These are phyloP conservation scores for Drosophila quinaria DNA, from an alignment of 2,888 invertebrate genomes.

Conservation along the genomic window DNA sequence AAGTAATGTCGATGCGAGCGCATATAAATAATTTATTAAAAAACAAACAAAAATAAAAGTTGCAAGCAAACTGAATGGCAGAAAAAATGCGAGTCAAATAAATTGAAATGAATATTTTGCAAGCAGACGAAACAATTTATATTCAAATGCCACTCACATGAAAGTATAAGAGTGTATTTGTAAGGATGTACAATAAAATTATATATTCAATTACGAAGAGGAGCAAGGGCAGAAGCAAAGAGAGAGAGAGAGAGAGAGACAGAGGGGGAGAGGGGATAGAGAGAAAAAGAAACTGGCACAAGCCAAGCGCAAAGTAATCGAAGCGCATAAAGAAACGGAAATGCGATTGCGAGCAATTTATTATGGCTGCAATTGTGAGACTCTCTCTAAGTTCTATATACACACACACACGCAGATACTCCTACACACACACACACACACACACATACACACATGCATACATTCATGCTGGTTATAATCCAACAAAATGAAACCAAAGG, in stretches of 20 bases:
- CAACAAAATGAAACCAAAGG: slow-evolving; percentile 60
- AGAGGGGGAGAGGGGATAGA: neutral
- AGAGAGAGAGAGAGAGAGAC: slow-evolving; percentile 1
- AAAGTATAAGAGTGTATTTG: slow-evolving; percentile 30
- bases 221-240: neutral
- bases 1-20: slow-evolving; percentile 29
- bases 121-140: slow-evolving; percentile 78
- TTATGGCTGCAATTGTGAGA: slow-evolving; percentile 77
- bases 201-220: slow-evolving; percentile 75
- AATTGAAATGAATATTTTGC: slow-evolving; percentile 79
- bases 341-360: slow-evolving; percentile 81
- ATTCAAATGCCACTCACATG: slow-evolving; percentile 72
- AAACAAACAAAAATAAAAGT: slow-evolving; percentile 52
- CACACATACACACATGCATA: slow-evolving; percentile 7
- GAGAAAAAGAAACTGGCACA: slow-evolving; percentile 57
- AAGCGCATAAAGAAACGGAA: slow-evolving; percentile 79
- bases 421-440: neutral
- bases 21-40: slow-evolving; percentile 75
- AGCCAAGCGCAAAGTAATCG: slow-evolving; percentile 72
- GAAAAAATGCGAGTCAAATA: slow-evolving; percentile 58
- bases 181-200: slow-evolving; percentile 65
- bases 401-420: slow-evolving; percentile 18
- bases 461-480: slow-evolving; percentile 63
- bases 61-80: slow-evolving; percentile 20
- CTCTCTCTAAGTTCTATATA: slow-evolving; percentile 26